Conservation (phyloP, 2,113 vertebrate genomes). For the Actenoides hombroni region DNA sequence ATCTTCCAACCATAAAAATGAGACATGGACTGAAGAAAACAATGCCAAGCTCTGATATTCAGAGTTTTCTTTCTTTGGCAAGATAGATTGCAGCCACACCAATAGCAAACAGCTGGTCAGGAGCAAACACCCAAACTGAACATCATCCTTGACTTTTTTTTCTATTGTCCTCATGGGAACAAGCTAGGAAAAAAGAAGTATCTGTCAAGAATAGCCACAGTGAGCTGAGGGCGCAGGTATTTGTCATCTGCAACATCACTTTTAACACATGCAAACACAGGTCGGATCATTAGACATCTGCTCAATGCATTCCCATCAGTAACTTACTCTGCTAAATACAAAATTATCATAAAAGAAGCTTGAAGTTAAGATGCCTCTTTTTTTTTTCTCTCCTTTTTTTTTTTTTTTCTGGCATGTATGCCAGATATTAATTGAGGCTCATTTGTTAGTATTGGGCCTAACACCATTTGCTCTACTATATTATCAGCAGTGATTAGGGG, state of each 20-base stretch:
- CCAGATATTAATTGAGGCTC: not conserved
- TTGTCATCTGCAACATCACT: not conserved
- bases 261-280: not conserved
- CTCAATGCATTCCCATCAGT: not conserved
- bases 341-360: not conserved
- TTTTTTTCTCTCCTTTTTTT: not conserved
- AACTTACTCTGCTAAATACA: not conserved
- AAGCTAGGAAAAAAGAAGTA: not conserved
- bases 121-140: not conserved
- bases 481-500: slow-evolving; percentile 23
- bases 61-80: not conserved
- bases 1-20: not conserved
- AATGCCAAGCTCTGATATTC: not conserved
- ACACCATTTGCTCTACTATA: not conserved
- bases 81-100: not conserved
- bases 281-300: not conserved
- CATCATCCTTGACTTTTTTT: not conserved
- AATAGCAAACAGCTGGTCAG: not conserved
- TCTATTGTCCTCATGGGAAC: rapidly evolving
- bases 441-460: not conserved
- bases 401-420: not conserved
- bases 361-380: not conserved
- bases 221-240: not conserved
- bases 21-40: not conserved
- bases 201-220: not conserved